A percentile compares a stretch with the other conserved stretches of the same genome.
Conservation (phyloP, 2,113 vertebrate species). For the Crotalus horridus region DNA sequence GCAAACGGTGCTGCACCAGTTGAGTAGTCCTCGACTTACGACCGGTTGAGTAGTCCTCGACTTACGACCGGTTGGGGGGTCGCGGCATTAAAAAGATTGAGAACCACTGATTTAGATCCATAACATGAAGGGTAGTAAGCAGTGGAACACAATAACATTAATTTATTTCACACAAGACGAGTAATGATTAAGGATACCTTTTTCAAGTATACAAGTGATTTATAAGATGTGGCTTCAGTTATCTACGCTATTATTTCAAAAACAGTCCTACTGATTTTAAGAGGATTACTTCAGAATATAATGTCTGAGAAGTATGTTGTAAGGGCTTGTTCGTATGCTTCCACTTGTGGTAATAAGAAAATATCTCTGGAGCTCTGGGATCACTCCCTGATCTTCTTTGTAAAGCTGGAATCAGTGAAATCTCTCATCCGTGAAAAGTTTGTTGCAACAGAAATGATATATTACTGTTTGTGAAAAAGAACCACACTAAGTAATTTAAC, state of each 20-base stretch:
- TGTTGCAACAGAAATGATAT: background rate
- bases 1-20: too few relatives aligned
- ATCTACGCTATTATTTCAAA: background rate
- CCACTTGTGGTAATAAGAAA: background rate
- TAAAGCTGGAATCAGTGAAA: background rate
- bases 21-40: too few relatives aligned
- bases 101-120: background rate
- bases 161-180: slow-evolving; percentile 5
- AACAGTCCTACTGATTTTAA: background rate
- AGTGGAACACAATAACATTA: background rate
- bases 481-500: background rate
- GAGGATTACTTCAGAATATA: background rate
- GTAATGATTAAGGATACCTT: background rate
- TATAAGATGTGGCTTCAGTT: background rate
- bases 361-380: background rate
- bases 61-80: too few relatives aligned
- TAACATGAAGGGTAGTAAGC: background rate
- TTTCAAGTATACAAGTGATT: slow-evolving; percentile 9
- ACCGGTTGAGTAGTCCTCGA: too few relatives aligned
- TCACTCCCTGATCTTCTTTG: background rate
- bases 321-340: background rate
- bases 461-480: background rate
- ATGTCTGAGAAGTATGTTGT: background rate
- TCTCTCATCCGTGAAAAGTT: background rate
- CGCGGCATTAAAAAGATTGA: too few relatives aligned